Base-by-base conservation (phyloP, 2,888 invertebrate species). In the Cerastis leucographa region DNA sequence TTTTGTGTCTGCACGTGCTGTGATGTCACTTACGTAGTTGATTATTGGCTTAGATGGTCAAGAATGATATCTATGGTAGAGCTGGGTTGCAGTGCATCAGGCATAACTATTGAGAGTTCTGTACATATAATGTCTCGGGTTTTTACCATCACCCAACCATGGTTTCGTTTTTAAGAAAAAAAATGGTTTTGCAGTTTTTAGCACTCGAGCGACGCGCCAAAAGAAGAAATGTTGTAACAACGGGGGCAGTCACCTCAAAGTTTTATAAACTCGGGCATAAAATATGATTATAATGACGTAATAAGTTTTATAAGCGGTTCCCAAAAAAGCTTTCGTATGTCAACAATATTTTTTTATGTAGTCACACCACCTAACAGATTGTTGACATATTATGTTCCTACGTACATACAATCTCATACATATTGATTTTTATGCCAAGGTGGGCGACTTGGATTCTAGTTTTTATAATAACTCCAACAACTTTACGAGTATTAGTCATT, bases 391-490 rank as follows among this genome's bases (percentile, higher is more conserved):
- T 61, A 61, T 61, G 19, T 35, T 35, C 19, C 14, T 19, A n/a
- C 29, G 74, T 66, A 67, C 42, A 40, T 17, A 54, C 22, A 56
- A 40, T 19, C 25, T 83, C n/a, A 78, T 78, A 49, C 49, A 67
- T 61, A 76, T 76, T 40, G 5, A 67, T 77, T 61, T 44, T 22
- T n/a, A 70, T 85, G 61, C 49, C 74, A 69, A 85, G 85, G 73
- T 73, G 3, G 25, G 59, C 29, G 12, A 56, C 74, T 66, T 72
- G 42, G 19, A 65, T 17, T 71, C 49, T 81, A 61, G 65, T 25
- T 69, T 64, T 66, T 56, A 49, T 67, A 56, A 74, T 56, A 85
- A 35, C 25, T 40, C 14, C 65, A 51, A 35, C 51, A 25, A 64
- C 59, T 67, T 35, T 56, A 14, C 29, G 44, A 67, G 62, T 62